phyloP scores from a whole-genome alignment of 2,797 vertebrate species.

The Lepus oiostolus region DNA sequence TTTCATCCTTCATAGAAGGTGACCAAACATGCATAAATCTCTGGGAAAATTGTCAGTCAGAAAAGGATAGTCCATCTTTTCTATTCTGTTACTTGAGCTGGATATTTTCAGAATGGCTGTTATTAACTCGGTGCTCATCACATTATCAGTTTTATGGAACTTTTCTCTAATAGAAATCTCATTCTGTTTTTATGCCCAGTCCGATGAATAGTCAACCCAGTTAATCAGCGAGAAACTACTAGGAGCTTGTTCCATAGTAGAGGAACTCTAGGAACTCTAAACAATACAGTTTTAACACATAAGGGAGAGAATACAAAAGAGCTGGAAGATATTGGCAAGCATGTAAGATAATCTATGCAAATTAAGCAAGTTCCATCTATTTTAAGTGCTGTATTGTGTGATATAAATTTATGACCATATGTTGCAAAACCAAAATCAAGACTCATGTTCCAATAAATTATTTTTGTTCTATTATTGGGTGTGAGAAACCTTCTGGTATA shows the following conservation, averaged over 20 bases:
- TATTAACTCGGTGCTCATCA: conserved; percentile 18
- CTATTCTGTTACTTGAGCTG: not conserved
- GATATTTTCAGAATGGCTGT: not conserved
- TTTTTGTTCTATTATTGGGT: conserved; percentile 63
- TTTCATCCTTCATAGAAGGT: conserved; percentile 14
- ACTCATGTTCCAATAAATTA: conserved; percentile 14
- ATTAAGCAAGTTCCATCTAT: conserved; percentile 65
- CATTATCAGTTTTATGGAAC: not conserved
- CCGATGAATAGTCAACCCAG: not conserved
- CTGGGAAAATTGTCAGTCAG: not conserved
- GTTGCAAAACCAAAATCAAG: conserved; percentile 63
- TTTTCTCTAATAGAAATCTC: not conserved
- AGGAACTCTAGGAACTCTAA: conserved; percentile 31
- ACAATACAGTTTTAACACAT: not conserved
- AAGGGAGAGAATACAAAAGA: conserved; percentile 10
- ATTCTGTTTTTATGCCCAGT: conserved; percentile 12
- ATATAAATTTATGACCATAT: conserved; percentile 68
- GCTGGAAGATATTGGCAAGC: conserved; percentile 28
- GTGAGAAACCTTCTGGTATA: conserved; percentile 57
- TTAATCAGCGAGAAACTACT: not conserved
- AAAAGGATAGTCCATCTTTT: not conserved
- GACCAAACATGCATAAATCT: not conserved
- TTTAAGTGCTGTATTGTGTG: conserved; percentile 64
- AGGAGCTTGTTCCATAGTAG: not conserved
- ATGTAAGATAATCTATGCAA: conserved; percentile 13